A percentile compares a stretch with the other conserved stretches of the same genome.
Conservation (phyloP, 2,113 vertebrate genomes). For the Galeopterus variegatus region DNA sequence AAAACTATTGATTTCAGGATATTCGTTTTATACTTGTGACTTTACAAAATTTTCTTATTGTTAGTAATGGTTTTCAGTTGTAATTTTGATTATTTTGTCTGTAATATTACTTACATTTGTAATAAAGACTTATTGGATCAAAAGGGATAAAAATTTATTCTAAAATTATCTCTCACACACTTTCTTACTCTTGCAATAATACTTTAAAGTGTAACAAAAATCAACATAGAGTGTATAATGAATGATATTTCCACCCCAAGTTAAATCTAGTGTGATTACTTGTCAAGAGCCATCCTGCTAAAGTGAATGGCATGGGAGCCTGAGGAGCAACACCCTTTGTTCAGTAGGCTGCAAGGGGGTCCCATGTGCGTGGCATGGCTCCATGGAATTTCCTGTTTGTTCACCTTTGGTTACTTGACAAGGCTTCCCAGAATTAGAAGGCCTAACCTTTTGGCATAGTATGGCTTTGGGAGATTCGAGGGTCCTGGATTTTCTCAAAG, state of each 20-base stretch:
- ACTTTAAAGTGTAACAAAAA: background rate
- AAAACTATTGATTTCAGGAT: background rate
- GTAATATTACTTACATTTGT: background rate
- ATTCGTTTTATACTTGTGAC: background rate
- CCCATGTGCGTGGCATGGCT: too few relatives aligned
- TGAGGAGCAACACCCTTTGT: too few relatives aligned
- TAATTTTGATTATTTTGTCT: background rate
- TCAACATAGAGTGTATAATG: background rate
- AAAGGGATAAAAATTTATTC: background rate
- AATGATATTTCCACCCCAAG: background rate
- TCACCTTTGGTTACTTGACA: too few relatives aligned
- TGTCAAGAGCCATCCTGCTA: too few relatives aligned
- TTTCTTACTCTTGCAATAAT: background rate
- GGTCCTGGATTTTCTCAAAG: too few relatives aligned
- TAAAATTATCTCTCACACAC: background rate
- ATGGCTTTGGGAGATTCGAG: too few relatives aligned
- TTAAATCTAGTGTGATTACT: background rate
- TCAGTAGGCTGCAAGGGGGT: too few relatives aligned
- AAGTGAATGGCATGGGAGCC: too few relatives aligned
- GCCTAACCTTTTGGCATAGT: too few relatives aligned
- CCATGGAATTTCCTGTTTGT: too few relatives aligned
- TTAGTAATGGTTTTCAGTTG: background rate
- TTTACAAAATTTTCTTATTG: background rate
- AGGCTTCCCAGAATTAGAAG: too few relatives aligned
- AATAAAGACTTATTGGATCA: background rate